A percentile compares a stretch with the other conserved stretches of the same genome.
These are phyloP conservation scores for Centroberyx gerrardi DNA, from an alignment of 2,797 vertebrate species.

Conservation along the genomic window DNA sequence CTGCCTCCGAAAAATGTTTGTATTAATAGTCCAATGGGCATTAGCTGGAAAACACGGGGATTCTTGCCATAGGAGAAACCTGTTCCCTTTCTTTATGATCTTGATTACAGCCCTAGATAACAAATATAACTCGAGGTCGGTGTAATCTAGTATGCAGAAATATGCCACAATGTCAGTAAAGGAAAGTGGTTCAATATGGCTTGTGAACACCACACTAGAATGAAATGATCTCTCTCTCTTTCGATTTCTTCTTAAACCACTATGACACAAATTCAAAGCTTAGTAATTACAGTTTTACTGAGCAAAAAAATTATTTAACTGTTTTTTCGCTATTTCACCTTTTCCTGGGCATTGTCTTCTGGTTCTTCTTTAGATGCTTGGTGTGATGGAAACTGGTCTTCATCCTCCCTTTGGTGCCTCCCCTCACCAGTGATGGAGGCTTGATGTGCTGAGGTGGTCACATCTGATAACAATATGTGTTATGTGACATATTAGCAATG, in stretches of 20 bases:
- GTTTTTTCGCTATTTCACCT: slow-evolving; percentile 33
- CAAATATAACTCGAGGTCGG: too few relatives aligned
- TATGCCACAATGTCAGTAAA: background rate
- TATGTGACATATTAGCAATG: background rate
- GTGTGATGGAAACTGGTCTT: background rate
- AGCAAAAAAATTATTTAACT: background rate
- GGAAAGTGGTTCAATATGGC: background rate
- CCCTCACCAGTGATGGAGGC: background rate
- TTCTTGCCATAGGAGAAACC: background rate
- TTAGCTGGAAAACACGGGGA: background rate
- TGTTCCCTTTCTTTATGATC: too few relatives aligned
- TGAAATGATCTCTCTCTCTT: background rate
- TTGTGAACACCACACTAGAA: background rate
- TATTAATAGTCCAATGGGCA: too few relatives aligned
- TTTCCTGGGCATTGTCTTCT: background rate
- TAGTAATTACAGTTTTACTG: too few relatives aligned
- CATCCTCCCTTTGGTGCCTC: background rate
- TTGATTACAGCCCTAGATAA: too few relatives aligned
- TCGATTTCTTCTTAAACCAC: background rate
- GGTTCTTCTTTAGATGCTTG: background rate
- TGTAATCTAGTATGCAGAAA: background rate
- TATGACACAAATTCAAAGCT: background rate
- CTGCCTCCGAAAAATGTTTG: too few relatives aligned
- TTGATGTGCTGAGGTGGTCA: slow-evolving; percentile 1
- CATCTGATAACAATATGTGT: slow-evolving; percentile 34